A percentile compares a stretch with the other conserved stretches of the same genome.
Conservation (phyloP, 1,140 invertebrate species). For the Prorops nasuta region DNA sequence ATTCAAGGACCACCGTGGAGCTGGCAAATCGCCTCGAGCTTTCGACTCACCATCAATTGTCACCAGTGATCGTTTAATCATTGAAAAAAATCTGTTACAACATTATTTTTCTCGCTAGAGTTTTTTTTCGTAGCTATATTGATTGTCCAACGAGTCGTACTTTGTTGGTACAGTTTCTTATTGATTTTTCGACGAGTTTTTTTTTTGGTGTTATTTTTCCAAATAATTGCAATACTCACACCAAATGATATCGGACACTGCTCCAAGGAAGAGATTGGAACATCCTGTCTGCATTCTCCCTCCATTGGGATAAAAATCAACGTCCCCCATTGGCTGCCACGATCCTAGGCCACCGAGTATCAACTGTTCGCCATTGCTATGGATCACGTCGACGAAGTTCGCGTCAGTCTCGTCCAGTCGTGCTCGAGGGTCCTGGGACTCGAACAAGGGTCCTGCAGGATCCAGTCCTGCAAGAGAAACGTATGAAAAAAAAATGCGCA, state of each 20-base stretch:
- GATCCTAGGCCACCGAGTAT: conserved; percentile 81
- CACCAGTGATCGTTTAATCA: neutral
- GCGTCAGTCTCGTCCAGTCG: conserved; percentile 83
- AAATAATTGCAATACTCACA: conserved; percentile 62
- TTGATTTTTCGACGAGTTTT: neutral
- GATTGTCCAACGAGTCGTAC: too few species aligned
- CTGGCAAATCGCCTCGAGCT: too few species aligned
- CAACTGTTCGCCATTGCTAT: conserved; percentile 88
- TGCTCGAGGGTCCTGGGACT: conserved; percentile 78
- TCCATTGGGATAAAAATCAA: conserved; percentile 91
- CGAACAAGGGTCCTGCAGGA: conserved; percentile 87
- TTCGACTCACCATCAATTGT: too few species aligned
- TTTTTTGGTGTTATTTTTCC: neutral
- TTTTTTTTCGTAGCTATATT: too few species aligned
- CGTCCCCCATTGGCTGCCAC: conserved; percentile 84
- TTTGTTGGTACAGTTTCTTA: neutral
- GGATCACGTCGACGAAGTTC: conserved; percentile 91
- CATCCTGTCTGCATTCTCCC: conserved; percentile 88
- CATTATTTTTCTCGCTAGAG: neutral
- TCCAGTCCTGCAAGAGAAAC: conserved; percentile 67
- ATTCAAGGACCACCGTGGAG: too few species aligned
- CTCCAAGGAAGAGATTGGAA: conserved; percentile 80
- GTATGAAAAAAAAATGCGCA: too few species aligned
- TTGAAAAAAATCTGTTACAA: neutral
- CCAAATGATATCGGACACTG: conserved; percentile 86